Evolutionary conservation across 2,888 invertebrate species (phyloP).

Genomic region (Zygogramma bicolorata): DNA sequence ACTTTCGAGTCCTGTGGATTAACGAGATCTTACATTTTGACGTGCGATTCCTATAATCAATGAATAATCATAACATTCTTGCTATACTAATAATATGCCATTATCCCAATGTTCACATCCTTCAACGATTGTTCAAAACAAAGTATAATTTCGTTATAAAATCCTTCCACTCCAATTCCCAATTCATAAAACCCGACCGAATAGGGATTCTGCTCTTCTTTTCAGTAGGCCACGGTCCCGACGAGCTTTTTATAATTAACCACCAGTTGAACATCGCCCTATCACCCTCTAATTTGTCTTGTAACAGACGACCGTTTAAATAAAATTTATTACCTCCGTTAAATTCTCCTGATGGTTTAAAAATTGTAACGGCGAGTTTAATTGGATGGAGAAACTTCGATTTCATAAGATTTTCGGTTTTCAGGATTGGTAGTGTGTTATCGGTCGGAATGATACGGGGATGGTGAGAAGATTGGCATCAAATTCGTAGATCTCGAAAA

Average conservation of each 20-base stretch:
- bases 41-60: too few relatives aligned
- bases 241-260: slow-evolving; percentile 24
- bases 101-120: too few relatives aligned
- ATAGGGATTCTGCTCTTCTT: not conserved
- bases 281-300: slow-evolving; percentile 20
- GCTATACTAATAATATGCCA: too few relatives aligned
- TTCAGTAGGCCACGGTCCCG: not conserved
- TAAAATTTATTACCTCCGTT: slow-evolving; percentile 12
- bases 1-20: too few relatives aligned
- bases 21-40: too few relatives aligned
- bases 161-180: too few relatives aligned
- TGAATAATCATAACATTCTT: too few relatives aligned
- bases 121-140: too few relatives aligned
- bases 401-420: not conserved
- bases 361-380: slow-evolving; percentile 1
- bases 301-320: slow-evolving; percentile 13
- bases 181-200: not conserved
- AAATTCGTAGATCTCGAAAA: too few relatives aligned
- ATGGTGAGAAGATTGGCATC: not conserved
- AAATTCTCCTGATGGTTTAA: slow-evolving; percentile 10
- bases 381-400: not conserved
- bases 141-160: too few relatives aligned
- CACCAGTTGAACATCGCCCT: slow-evolving; percentile 19
- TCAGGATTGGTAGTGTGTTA: not conserved
- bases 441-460: not conserved